Evolutionary conservation across 2,113 vertebrate species (phyloP), one percentile per base, ranked within the genome.

Genomic region (Tragelaphus imberbis): DNA sequence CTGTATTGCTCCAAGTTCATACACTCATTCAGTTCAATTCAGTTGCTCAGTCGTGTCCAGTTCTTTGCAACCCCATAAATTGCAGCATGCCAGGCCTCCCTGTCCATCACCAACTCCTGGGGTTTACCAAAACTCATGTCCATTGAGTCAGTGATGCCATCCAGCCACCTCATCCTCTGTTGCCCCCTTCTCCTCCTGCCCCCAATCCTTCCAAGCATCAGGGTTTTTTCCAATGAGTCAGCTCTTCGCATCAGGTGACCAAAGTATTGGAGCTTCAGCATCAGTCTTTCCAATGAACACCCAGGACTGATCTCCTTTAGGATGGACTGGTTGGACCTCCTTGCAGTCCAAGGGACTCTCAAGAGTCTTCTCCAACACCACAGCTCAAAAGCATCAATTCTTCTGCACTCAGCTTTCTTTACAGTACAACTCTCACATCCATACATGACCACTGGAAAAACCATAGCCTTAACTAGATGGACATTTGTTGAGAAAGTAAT

Each of bases 51-150:
- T 36, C 1, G 0, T 68, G 17, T 68, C 33, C n/a, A 36, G 2
- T 17, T 36, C 65, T 68, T 68, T 68, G 65, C 17, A 16, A 21
- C 17, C 65, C 65, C 33, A 68, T 68, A 17, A 36, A 68, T 9
- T 21, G 4, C 17, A 68, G 4, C 65, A 68, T 0, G 0, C 33
- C 65, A 68, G 65, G 4, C 8, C 17, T 36, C n/a, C n/a, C 33
- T 68, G 65, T 36, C 16, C 17, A 68, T 68, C n/a, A 21, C 33
- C n/a, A 68, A 36, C 8, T 68, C 65, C 65, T 1, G 1, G 4
- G 33, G 33, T 68, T 68, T 19, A n/a, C 33, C 65, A 4, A 68
- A 36, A 68, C 8, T 68, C 65, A 68, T 68, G 17, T 68, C 65
- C 65, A 36, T 68, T 36, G 65, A 36, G 65, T 68, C 7, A 0